Base-by-base conservation (phyloP, 2,888 invertebrate genomes). In the Anagyrus pseudococci region DNA sequence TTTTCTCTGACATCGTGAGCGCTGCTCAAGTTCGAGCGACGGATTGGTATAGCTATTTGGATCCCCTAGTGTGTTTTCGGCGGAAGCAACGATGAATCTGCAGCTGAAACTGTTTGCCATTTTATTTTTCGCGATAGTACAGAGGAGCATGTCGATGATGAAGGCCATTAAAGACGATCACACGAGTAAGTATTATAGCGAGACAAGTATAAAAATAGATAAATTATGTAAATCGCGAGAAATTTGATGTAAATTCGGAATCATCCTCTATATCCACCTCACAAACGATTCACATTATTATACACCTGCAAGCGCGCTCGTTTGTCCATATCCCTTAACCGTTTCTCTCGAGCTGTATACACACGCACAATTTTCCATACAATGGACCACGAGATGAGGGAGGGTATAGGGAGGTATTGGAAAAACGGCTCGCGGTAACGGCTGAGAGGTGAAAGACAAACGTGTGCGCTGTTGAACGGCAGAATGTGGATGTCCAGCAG, bases 401-500 rank as follows among this genome's bases (percentile, higher is more conserved):
- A 40, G 37, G 40, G 19, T 19, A 44, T 15, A 41, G 23, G 20
- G 50, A 55, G 58, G 20, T 40, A 37, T 49, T 55, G 55, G 44
- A 44, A 54, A 22, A 40, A 63, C 49, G 59, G 64, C 55, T 53
- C n/a, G n/a, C n/a, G n/a, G n/a, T n/a, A n/a, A n/a, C n/a, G n/a
- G n/a, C n/a, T 17, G 58, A 60, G 57, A 66, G 54, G 59, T 59
- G 62, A 66, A 67, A 63, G 58, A 37, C 33, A 37, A 37, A 37
- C 8, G 41, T 26, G 46, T 61, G 49, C 63, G 63, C 61, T 61
- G 63, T 67, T 67, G 63, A 63, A 67, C 66, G 60, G 58, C 82
- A 89, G 89, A 89, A 81, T 89, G 89, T 77, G 89, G 89, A 40
- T 85, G 87, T 44, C 88, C 88, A 47, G 81, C 89, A 49, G 82